These are phyloP conservation scores for Gisinianus flammeolus DNA, from an alignment of 2,888 invertebrate species.

Conservation along the genomic window DNA sequence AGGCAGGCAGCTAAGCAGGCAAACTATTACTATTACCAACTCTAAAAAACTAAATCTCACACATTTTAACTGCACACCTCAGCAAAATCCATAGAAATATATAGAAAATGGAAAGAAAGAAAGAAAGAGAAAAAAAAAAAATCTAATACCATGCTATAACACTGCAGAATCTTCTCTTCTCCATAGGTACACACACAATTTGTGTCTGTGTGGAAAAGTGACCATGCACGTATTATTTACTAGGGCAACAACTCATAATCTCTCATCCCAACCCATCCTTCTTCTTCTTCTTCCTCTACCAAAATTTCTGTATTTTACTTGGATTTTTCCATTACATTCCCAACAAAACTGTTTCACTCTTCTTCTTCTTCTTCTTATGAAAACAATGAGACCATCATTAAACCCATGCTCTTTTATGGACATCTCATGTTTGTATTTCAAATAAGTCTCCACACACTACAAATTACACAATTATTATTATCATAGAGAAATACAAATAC, in stretches of 20 bases:
- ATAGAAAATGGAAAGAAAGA: no score
- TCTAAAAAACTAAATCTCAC: not conserved
- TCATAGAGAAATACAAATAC: no score
- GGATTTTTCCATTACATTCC: not conserved
- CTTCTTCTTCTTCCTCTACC: not conserved
- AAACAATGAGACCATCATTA: slow-evolving; percentile 22
- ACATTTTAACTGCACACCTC: not conserved
- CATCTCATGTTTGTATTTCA: slow-evolving; percentile 32
- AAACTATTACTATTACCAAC: not conserved
- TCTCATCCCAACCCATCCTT: not conserved
- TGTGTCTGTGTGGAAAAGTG: not conserved
- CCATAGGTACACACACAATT: not conserved
- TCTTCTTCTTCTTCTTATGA: not conserved
- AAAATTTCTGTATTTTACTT: not conserved
- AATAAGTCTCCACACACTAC: slow-evolving; percentile 21
- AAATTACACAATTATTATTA: slow-evolving; percentile 30
- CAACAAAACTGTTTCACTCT: slow-evolving; percentile 5
- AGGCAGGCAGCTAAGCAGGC: not conserved
- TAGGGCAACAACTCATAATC: slow-evolving; percentile 25
- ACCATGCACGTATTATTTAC: slow-evolving; percentile 5
- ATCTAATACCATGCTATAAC: not conserved
- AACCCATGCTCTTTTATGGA: slow-evolving; percentile 26
- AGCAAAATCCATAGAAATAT: not conserved
- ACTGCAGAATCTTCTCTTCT: not conserved
- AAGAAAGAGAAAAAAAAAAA: not conserved